Percentiles rank a stretch among this genome's conserved stretches.
Evolutionary conservation across 2,113 vertebrate species (phyloP).

Genomic region (Oxygymnocypris stewartii): DNA sequence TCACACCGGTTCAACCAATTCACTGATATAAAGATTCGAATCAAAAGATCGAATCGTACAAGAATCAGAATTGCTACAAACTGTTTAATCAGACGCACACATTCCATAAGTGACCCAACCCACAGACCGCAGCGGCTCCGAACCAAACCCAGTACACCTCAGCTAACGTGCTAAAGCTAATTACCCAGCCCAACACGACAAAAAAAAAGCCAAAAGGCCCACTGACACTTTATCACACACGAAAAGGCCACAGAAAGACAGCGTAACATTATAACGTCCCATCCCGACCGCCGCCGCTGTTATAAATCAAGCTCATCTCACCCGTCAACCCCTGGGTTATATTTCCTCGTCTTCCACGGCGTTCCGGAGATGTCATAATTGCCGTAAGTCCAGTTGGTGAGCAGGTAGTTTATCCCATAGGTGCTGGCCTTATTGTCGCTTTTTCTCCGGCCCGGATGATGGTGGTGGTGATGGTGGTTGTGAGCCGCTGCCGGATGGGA

Average conservation of each 20-base stretch:
- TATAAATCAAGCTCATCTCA: conserved; percentile 73
- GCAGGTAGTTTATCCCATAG: conserved; percentile 93
- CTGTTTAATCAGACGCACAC: neutral
- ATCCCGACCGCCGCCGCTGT: neutral
- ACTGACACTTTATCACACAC: neutral
- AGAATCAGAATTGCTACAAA: neutral
- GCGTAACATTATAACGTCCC: neutral
- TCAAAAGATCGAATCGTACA: neutral
- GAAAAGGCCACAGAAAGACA: neutral
- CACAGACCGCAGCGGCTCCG: neutral
- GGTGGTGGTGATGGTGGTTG: conserved; percentile 80
- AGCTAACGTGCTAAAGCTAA: conserved; percentile 34
- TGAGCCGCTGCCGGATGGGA: conserved; percentile 63
- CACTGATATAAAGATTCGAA: neutral
- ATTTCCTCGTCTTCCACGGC: conserved; percentile 90
- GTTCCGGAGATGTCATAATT: conserved; percentile 81
- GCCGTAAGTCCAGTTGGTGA: conserved; percentile 81
- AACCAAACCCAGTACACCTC: conserved; percentile 1
- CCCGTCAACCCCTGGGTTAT: conserved; percentile 90
- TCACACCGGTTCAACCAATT: neutral
- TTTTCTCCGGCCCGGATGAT: conserved; percentile 88
- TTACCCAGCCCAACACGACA: neutral
- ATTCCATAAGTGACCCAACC: conserved; percentile 47
- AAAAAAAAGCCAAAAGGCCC: neutral
- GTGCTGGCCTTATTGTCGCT: conserved; percentile 97